Evolutionary conservation across 2,113 vertebrate species (phyloP), one percentile per base, ranked within the genome.

Genomic region (Falco punctatus): DNA sequence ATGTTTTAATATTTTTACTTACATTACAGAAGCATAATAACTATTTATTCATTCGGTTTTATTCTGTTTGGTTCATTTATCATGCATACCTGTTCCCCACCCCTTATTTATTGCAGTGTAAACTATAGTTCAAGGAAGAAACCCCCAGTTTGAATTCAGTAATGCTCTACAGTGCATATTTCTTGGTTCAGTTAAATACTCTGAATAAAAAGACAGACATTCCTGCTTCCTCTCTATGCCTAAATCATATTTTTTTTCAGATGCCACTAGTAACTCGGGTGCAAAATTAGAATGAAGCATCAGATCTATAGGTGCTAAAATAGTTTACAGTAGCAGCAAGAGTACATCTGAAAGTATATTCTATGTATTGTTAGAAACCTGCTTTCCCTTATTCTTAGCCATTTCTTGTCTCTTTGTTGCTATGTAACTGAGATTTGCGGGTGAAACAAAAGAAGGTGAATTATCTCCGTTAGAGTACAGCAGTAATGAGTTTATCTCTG

Each of bases 361-460:
- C 44, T 65, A 4, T 16, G 3, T 40, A 7, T 51, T 22, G 27
- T 23, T 48, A 61, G 91, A 81, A 65, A 69, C 54, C n/a, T 74
- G 73, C 81, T 94, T 21, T 55, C n/a, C 32, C 19, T 46, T 95
- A 73, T 92, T 92, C 89, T 93, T 94, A 79, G 49, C 75, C 51
- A 52, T 78, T 96, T 95, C n/a, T 11, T 79, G 52, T 66, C 80
- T 94, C 81, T 86, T 70, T 85, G 81, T 71, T 88, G 95, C 97
- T 98, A 90, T 48, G 46, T 94, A 96, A 94, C 95, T 86, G 96
- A 94, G 94, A 82, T 85, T 96, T 98, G 97, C 97, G 96, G 97
- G 90, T 96, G 96, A 96, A 97, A 95, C 88, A 78, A 78, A 97
- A 81, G 92, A 87, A 95, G 78, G 90, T 95, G 96, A 96, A 95